Percentiles rank a stretch among this genome's conserved stretches.
phyloP scores from a whole-genome alignment of 2,888 invertebrate species.

The Morpho helenor region DNA sequence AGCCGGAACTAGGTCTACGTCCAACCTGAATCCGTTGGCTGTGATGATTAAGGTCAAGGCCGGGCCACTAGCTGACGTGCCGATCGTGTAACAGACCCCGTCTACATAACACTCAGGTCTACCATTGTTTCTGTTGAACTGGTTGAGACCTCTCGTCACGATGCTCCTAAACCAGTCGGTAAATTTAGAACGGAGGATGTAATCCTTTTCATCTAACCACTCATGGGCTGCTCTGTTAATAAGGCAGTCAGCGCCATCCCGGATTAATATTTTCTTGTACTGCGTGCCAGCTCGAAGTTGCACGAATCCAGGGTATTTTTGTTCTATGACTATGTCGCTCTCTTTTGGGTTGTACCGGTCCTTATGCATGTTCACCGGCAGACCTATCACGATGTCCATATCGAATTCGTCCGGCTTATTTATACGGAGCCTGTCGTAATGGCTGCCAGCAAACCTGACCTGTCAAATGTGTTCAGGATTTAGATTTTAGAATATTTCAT shows the following conservation, averaged over 20 bases:
- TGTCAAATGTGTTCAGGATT: slow-evolving; percentile 19
- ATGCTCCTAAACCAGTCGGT: slow-evolving; percentile 76
- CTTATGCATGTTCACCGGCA: slow-evolving; percentile 57
- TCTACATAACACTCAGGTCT: slow-evolving; percentile 35
- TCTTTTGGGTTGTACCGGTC: slow-evolving; percentile 35
- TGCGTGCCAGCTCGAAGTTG: slow-evolving; percentile 57
- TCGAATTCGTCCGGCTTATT: slow-evolving; percentile 76
- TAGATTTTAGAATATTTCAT: too few relatives aligned
- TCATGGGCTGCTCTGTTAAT: slow-evolving; percentile 51
- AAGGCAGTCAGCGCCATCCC: slow-evolving; percentile 43
- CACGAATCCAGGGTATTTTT: slow-evolving; percentile 63
- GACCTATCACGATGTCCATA: slow-evolving; percentile 73
- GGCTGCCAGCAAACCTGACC: slow-evolving; percentile 79
- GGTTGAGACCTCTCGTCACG: slow-evolving; percentile 57
- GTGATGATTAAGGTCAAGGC: slow-evolving; percentile 74
- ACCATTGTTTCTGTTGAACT: slow-evolving; percentile 29
- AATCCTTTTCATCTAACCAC: slow-evolving; percentile 62
- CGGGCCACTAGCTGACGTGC: slow-evolving; percentile 62
- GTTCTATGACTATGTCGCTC: slow-evolving; percentile 55
- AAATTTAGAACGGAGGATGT: slow-evolving; percentile 64
- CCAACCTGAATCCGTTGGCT: slow-evolving; percentile 48
- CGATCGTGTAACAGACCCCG: slow-evolving; percentile 56
- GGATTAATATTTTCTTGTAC: slow-evolving; percentile 42
- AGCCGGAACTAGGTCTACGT: slow-evolving; percentile 76
- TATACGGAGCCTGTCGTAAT: slow-evolving; percentile 77